A percentile compares a stretch with the other conserved stretches of the same genome.
Evolutionary conservation across 2,888 invertebrate genomes (phyloP).

Genomic region (Phytoseiulus persimilis): DNA sequence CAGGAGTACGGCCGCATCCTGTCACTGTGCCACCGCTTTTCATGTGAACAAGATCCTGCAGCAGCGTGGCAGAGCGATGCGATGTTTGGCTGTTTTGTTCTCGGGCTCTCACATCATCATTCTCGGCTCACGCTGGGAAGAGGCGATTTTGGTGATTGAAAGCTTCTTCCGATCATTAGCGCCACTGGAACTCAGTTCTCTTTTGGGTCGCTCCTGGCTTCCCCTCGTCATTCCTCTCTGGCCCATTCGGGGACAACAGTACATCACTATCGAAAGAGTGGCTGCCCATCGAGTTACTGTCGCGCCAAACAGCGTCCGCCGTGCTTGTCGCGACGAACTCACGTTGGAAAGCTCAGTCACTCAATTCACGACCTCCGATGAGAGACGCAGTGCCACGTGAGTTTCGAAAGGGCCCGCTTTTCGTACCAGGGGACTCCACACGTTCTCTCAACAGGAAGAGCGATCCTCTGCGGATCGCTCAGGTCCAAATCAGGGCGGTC

Average conservation of each 20-base stretch:
- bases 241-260: background rate
- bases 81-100: background rate
- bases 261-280: background rate
- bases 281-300: background rate
- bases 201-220: background rate
- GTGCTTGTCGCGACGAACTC: background rate
- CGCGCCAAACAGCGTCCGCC: background rate
- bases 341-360: background rate
- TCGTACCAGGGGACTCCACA: no score
- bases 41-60: background rate
- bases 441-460: no score
- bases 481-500: no score
- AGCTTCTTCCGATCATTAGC: background rate
- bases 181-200: background rate
- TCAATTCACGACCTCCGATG: no score
- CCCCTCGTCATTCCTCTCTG: background rate
- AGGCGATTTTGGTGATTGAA: background rate
- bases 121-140: background rate
- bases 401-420: no score
- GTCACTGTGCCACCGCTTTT: background rate
- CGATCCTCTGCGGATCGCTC: no score
- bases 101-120: background rate
- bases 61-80: background rate
- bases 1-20: background rate
- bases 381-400: no score